These are phyloP conservation scores for Halcyon malimbica DNA, from an alignment of 2,113 vertebrate genomes.

Conservation along the genomic window DNA sequence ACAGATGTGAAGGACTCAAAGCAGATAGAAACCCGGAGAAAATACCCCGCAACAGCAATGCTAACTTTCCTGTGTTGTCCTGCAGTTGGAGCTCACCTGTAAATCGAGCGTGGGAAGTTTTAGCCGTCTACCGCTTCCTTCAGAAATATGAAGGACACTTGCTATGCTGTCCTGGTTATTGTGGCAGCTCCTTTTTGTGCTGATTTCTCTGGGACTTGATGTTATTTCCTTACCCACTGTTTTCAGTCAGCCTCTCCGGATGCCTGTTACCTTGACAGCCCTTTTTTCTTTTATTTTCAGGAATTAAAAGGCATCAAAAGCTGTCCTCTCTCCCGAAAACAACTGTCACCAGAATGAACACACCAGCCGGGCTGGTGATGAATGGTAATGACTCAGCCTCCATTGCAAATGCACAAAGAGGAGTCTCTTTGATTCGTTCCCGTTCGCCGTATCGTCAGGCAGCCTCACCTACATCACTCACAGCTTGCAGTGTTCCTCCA, in stretches of 20 bases:
- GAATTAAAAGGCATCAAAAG: conserved; percentile 57
- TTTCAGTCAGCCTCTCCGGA: conserved; percentile 12
- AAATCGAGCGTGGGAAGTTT: neutral
- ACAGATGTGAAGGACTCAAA: neutral
- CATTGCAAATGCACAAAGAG: conserved; percentile 25
- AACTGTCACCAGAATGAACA: conserved; percentile 58
- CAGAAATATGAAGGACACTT: neutral
- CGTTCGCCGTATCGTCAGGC: neutral
- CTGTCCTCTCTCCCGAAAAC: conserved; percentile 28
- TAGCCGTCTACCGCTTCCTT: neutral
- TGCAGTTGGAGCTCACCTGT: neutral
- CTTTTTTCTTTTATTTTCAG: conserved; percentile 40
- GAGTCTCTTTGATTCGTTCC: conserved; percentile 28
- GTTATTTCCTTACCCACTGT: conserved; percentile 43
- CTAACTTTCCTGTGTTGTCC: neutral
- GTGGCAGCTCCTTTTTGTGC: conserved; percentile 37
- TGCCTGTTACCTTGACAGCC: conserved; percentile 52
- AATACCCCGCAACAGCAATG: neutral
- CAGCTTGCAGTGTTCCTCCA: neutral
- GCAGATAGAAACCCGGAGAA: neutral
- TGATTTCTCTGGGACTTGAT: conserved; percentile 33
- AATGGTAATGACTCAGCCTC: conserved; percentile 42
- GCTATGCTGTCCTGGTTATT: neutral
- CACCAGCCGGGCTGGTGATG: neutral
- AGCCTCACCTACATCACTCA: neutral